phyloP scores from a whole-genome alignment of 1,140 invertebrate species.

The Lepidurus arcticus region DNA sequence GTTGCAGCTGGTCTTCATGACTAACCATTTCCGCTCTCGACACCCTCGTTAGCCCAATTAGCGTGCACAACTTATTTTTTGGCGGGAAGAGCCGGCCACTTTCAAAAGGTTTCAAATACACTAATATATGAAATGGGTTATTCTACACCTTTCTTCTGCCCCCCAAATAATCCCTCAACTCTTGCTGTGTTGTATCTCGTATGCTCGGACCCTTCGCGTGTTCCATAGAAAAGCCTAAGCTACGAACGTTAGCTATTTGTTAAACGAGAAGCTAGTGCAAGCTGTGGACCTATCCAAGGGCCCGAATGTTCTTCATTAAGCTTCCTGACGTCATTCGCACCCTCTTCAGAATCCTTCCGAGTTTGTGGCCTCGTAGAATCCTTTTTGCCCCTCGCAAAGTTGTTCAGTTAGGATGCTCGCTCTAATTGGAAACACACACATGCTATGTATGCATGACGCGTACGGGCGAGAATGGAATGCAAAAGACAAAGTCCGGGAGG shows the following conservation, averaged over 20 bases:
- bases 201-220: too few relatives aligned
- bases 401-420: neutral
- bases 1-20: constrained; percentile 21
- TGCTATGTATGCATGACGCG: constrained; percentile 19
- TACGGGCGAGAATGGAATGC: neutral
- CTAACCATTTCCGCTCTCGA: constrained; percentile 21
- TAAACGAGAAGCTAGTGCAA: too few relatives aligned
- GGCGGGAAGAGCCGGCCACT: neutral
- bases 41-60: constrained; percentile 21
- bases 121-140: neutral
- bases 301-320: neutral
- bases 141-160: neutral
- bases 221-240: too few relatives aligned
- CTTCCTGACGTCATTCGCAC: neutral
- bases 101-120: constrained; percentile 1
- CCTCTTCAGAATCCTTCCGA: neutral
- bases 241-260: too few relatives aligned
- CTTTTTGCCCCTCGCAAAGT: neutral
- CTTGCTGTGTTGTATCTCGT: too few relatives aligned
- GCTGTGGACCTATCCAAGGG: neutral
- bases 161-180: too few relatives aligned
- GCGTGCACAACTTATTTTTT: constrained; percentile 14
- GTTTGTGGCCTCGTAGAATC: neutral
- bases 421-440: constrained; percentile 1
- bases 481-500: neutral